A percentile compares a stretch with the other conserved stretches of the same genome.
Conservation (phyloP, 2,113 vertebrate species). For the Poecilia latipinna region DNA sequence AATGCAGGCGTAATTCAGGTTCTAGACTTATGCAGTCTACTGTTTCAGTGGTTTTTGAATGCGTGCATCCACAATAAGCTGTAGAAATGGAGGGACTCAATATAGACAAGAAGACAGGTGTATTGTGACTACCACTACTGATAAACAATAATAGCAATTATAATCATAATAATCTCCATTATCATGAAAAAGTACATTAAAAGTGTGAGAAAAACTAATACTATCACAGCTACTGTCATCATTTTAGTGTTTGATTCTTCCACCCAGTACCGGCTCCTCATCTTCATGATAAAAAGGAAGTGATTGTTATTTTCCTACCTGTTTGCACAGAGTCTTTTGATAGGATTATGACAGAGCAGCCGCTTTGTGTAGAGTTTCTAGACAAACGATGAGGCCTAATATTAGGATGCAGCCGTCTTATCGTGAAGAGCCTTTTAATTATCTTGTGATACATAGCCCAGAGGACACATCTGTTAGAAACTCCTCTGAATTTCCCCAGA, state of each 20-base stretch:
- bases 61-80: not conserved
- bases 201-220: not conserved
- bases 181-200: not conserved
- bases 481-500: constrained; percentile 60
- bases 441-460: constrained; percentile 67
- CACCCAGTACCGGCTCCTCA: constrained; percentile 19
- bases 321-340: constrained; percentile 43
- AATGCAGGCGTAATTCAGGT: not conserved
- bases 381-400: constrained; percentile 40
- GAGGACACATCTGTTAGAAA: constrained; percentile 73
- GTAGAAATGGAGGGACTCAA: not conserved
- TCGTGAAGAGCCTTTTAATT: constrained; percentile 74
- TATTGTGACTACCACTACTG: not conserved
- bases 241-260: constrained; percentile 23
- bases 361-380: constrained; percentile 41
- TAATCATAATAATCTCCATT: not conserved
- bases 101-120: not conserved
- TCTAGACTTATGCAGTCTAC: not conserved
- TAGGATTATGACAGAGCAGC: constrained; percentile 41
- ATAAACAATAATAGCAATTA: too few relatives aligned
- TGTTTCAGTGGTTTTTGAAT: not conserved
- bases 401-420: constrained; percentile 64
- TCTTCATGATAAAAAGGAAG: constrained; percentile 39
- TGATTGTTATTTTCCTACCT: constrained; percentile 33
- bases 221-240: not conserved